phyloP scores from a whole-genome alignment of 2,113 vertebrate species.

The Recurvirostra avosetta region DNA sequence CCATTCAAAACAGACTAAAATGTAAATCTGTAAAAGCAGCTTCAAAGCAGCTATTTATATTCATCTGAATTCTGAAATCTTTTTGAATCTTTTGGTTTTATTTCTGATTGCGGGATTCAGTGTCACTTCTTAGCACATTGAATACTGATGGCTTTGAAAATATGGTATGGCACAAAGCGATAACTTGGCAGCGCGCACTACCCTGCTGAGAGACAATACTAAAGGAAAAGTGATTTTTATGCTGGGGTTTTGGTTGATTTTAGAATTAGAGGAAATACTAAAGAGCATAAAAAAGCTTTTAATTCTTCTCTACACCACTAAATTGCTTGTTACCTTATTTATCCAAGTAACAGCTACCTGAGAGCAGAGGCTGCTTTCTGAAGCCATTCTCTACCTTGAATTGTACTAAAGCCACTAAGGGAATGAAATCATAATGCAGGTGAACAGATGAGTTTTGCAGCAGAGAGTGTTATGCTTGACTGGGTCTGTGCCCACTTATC shows the following conservation, averaged over 20 bases:
- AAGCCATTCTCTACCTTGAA: background rate
- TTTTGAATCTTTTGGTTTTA: slow-evolving; percentile 8
- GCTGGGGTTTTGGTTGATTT: background rate
- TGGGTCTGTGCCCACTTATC: background rate
- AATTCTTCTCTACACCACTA: background rate
- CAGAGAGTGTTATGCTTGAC: background rate
- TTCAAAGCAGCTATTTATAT: slow-evolving; percentile 41
- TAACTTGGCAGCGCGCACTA: background rate
- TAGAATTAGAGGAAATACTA: slow-evolving; percentile 10
- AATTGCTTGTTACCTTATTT: background rate
- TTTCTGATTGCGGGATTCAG: background rate
- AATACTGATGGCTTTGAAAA: background rate
- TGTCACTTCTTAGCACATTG: background rate
- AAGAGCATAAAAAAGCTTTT: background rate
- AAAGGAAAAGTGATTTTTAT: background rate
- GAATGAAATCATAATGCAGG: background rate
- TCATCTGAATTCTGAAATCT: slow-evolving; percentile 38
- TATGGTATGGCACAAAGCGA: background rate
- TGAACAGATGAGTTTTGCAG: background rate
- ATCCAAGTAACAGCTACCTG: background rate
- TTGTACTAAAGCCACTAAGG: background rate
- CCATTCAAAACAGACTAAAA: background rate
- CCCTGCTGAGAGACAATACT: slow-evolving; percentile 24
- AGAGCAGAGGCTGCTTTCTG: background rate
- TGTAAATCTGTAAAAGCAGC: slow-evolving; percentile 35